Evolutionary conservation across 2,113 vertebrate species (phyloP).

Genomic region (Pitta sordida): DNA sequence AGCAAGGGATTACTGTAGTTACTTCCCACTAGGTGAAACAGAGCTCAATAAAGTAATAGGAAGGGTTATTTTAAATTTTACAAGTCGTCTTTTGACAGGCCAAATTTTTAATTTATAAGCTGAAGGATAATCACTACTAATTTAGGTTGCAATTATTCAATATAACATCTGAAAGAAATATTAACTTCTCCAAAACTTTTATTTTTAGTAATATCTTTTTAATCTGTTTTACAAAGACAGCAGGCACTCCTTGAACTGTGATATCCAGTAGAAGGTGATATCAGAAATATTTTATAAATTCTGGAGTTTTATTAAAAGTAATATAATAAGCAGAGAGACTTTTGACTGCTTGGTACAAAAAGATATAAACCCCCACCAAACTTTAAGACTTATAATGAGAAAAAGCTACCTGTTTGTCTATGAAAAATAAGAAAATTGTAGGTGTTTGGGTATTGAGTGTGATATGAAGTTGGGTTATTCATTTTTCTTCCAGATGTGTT

Average conservation of each 20-base stretch:
- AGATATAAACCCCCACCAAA: fast-evolving
- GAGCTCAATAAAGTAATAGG: not conserved
- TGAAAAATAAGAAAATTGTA: not conserved
- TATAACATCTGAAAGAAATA: not conserved
- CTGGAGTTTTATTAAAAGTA: not conserved
- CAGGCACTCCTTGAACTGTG: not conserved
- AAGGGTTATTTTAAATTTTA: not conserved
- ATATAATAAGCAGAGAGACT: not conserved
- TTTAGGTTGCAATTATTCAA: slow-evolving; percentile 26
- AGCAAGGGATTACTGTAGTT: no score
- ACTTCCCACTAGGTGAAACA: not conserved
- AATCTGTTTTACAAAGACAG: not conserved
- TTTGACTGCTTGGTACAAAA: not conserved
- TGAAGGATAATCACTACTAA: not conserved
- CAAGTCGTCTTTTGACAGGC: not conserved
- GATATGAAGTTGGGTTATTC: not conserved
- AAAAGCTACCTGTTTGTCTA: not conserved
- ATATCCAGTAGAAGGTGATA: not conserved
- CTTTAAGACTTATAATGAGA: not conserved
- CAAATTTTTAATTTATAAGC: not conserved
- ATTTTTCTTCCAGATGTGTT: not conserved
- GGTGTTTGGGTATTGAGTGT: not conserved
- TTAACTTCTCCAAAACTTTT: not conserved
- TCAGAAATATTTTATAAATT: not conserved
- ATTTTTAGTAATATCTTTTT: not conserved